phyloP scores from a whole-genome alignment of 2,797 vertebrate species.

The Okamejei kenojei region DNA sequence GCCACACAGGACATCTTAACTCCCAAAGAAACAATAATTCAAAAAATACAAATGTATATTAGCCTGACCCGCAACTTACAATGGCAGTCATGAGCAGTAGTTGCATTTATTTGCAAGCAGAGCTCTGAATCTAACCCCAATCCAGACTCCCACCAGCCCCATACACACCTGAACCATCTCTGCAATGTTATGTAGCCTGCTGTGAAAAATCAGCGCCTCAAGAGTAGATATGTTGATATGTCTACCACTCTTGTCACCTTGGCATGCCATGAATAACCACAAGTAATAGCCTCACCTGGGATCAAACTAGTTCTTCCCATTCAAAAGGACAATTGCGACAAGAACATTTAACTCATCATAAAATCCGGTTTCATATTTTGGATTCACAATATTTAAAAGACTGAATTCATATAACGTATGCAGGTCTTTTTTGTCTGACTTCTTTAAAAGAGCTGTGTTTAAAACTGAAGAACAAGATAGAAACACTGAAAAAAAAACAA shows the following conservation, averaged over 20 bases:
- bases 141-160: not conserved
- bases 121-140: not conserved
- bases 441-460: not conserved
- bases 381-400: not conserved
- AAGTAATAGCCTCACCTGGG: not conserved
- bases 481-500: not conserved
- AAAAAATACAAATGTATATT: not conserved
- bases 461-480: not conserved
- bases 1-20: no score
- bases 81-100: not conserved
- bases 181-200: not conserved
- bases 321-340: not conserved
- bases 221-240: not conserved
- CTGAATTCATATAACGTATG: no score
- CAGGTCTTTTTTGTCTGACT: no score
- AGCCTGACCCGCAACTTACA: not conserved
- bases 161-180: not conserved
- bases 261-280: not conserved
- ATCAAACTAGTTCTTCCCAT: not conserved
- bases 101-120: not conserved
- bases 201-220: not conserved
- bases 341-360: not conserved
- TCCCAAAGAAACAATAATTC: not conserved
- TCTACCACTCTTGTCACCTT: no score
- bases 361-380: not conserved